Evolutionary conservation across 1,140 invertebrate genomes (phyloP), one percentile per base, ranked within the genome.

Genomic region (Nymphalis io): DNA sequence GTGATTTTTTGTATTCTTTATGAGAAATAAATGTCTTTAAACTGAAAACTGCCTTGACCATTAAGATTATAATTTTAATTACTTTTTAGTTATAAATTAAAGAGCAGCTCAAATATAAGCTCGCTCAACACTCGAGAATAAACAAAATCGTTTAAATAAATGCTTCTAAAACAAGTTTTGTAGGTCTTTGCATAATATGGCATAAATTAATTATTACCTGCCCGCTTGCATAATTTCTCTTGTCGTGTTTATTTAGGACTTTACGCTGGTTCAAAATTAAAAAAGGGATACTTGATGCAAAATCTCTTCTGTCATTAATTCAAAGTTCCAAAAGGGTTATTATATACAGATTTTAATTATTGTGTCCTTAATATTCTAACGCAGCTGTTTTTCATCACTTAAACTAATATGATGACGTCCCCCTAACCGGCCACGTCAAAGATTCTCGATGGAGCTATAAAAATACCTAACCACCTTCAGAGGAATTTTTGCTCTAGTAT

Each of bases 141-240:
- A 55, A 55, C 20, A 55, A 55, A 55, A 55, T 55, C 23, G 21
- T 23, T 55, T 55, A n/a, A 27, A 23, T 55, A 55, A 55, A 55
- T 16, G 51, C 21, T 60, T 60, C 27, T 6, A 60, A 60, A 60
- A 39, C 59, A 42, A n/a, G 59, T 73, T 73, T 27, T 73, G 71
- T 78, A 67, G 58, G 59, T 70, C 68, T 73, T 70, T 75, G 71
- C 71, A 73, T 78, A 72, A 73, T 68, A 68, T 59, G 60, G 75
- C 73, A 77, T 77, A 79, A 75, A 79, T 79, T 76, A 79, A 79
- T 76, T 79, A 76, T 72, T 75, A 79, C 77, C 73, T 70, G 63
- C 65, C 67, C 60, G 65, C 68, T 71, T 79, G 72, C 77, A 79
- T 79, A 79, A 76, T 74, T 76, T 74, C 23, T 44, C 48, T n/a